These are phyloP conservation scores for Drosophila anceps DNA, from an alignment of 2,888 invertebrate species.

Conservation along the genomic window DNA sequence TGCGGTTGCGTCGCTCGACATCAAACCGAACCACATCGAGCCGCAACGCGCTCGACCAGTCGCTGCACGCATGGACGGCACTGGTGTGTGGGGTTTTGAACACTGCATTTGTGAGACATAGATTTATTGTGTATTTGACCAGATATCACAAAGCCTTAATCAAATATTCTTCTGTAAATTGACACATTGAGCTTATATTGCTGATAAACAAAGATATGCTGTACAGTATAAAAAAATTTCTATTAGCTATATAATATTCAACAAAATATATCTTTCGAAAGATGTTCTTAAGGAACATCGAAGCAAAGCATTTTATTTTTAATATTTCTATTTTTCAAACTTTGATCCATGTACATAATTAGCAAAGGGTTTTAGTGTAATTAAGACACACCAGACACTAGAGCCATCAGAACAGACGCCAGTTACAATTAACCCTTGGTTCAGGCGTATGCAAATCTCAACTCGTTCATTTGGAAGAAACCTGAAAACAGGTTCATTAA, in stretches of 20 bases:
- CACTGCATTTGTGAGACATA: neutral
- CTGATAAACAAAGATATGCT: no score
- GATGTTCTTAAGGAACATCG: neutral
- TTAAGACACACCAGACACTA: neutral
- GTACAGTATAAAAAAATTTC: no score
- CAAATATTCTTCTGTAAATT: no score
- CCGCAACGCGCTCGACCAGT: conserved; percentile 17
- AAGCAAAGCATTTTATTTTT: neutral
- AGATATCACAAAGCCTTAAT: neutral
- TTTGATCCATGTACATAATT: neutral
- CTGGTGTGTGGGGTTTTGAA: neutral
- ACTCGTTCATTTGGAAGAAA: conserved; percentile 12
- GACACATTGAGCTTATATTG: no score
- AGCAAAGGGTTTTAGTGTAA: neutral
- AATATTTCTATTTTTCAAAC: neutral
- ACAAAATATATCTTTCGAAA: neutral
- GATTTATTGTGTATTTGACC: neutral
- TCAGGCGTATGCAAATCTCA: neutral
- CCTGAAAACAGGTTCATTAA: conserved; percentile 50
- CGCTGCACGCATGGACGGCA: conserved; percentile 23
- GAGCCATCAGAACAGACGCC: conserved; percentile 32
- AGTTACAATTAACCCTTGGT: conserved; percentile 16
- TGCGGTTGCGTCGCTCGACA: conserved; percentile 14
- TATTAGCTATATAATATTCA: no score
- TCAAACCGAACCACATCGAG: conserved; percentile 18